Base-by-base conservation (phyloP, 2,888 invertebrate species). In the Cephus sareptanus region DNA sequence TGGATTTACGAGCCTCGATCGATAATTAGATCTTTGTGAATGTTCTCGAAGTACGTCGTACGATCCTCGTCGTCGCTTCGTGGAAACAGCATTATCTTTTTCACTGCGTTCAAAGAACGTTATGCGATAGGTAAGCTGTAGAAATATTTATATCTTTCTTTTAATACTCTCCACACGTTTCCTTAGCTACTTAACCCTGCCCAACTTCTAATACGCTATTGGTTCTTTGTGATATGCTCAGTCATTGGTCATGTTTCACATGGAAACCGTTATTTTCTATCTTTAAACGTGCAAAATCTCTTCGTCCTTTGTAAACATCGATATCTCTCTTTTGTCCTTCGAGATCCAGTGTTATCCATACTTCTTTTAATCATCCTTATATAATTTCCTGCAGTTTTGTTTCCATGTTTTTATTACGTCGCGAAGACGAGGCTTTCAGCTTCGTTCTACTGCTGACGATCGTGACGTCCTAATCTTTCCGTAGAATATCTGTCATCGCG, bases 221-320 rank as follows among this genome's bases (percentile, higher is more conserved):
- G 80, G 81, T 82, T 83, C 81, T 81, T 82, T 82, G 78, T 84
- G 82, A 84, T 84, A 83, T 84, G 83, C 83, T 83, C 79, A 83
- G 79, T 83, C 82, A 80, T 85, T 85, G 84, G 84, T 85, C 84
- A 75, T 81, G 73, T 79, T 77, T 80, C 70, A 75, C 78, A 75
- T 71, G 73, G 75, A 77, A 71, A 34, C 56, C 23, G 23, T 23
- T 56, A 56, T 56, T 56, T 23, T 2, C 23, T 56, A 56, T 9
- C 56, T 56, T 56, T 56, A 23, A 56, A 56, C 56, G 23, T 56
- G 56, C 56, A 23, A 56, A 56, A 56, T 23, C 9, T 56, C 23
- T 23, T 56, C 23, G 9, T 23, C 15, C 56, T 23, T 9, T 9
- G 56, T 56, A 56, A 56, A 56, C 23, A 56, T 56, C 23, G 56